Evolutionary conservation across 2,888 invertebrate genomes (phyloP).

Genomic region (Adelphocoris suturalis): DNA sequence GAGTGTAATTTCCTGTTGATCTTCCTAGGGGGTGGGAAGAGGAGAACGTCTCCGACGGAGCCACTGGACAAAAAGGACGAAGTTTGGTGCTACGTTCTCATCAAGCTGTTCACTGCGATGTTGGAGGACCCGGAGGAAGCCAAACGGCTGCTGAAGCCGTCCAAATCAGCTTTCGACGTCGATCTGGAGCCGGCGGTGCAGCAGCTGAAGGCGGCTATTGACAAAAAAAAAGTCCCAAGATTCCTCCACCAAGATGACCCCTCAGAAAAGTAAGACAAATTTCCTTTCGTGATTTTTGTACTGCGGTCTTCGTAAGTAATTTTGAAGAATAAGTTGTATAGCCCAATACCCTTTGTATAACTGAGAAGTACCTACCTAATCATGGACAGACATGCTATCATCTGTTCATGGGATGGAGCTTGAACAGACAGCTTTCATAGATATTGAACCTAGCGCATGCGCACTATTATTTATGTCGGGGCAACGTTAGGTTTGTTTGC

Average conservation of each 20-base stretch:
- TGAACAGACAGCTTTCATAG: no score
- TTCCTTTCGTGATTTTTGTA: not conserved
- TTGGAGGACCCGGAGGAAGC: slow-evolving; percentile 59
- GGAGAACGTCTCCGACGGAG: not conserved
- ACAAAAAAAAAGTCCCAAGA: slow-evolving; percentile 8
- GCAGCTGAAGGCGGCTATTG: slow-evolving; percentile 42
- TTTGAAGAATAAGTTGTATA: no score
- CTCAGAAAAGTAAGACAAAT: not conserved
- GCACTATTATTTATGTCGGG: no score
- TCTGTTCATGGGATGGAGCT: no score
- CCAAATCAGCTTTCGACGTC: slow-evolving; percentile 48
- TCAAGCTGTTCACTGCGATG: slow-evolving; percentile 55
- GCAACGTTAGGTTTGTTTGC: no score
- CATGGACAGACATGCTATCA: no score
- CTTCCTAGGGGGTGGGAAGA: not conserved
- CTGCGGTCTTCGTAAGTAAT: not conserved
- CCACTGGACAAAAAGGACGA: slow-evolving; percentile 54
- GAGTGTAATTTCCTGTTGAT: no score
- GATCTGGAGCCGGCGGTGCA: slow-evolving; percentile 19
- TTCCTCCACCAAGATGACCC: not conserved
- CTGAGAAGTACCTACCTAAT: no score
- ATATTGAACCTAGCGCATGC: no score
- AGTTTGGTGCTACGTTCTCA: slow-evolving; percentile 61
- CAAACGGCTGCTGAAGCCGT: slow-evolving; percentile 11
- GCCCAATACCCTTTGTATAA: no score